Base-by-base conservation (phyloP, 2,888 invertebrate species). In the Asteroscopus sphinx region DNA sequence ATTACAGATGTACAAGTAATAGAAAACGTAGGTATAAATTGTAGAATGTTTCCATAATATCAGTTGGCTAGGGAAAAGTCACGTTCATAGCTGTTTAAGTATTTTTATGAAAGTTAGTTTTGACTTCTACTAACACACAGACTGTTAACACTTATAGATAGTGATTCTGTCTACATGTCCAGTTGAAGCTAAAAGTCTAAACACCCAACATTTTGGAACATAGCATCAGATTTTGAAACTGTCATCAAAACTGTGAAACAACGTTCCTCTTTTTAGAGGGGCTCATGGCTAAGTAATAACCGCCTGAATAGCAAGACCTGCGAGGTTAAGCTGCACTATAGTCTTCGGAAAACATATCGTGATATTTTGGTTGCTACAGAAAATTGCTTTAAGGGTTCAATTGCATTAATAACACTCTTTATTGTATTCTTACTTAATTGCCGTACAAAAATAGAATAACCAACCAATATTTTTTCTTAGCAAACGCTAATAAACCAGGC, bases 401-500 rank as follows among this genome's bases (percentile, higher is more conserved):
- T 35, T n/a, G 11, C 30, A 25, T 46, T 8, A 2, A 17, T 54
- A 37, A 17, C 56, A 37, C 1, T 11, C 13, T 4, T 9, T n/a
- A 28, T 42, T 68, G 13, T 42, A 6, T 49, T 48, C 15, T 2
- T 39, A 36, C 30, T 11, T n/a, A 35, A 30, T 13, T 40, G 26
- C 15, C 26, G 11, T 35, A 57, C 21, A 59, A 53, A 40, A 51
- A 49, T 36, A 69, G 11, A 49, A 53, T 35, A 55, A 45, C 28
- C n/a, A 32, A 33, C 36, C 35, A 55, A 30, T 42, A 47, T 54
- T 60, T 33, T 47, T 30, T 17, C 8, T 12, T n/a, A n/a, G 30
- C 1, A 6, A 70, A 11, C 13, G 17, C 39, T 52, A 66, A 73
- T 64, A 53, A 70, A 56, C 40, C 44, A 28, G 26, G 41, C 9